A percentile compares a stretch with the other conserved stretches of the same genome.
Evolutionary conservation across 2,113 vertebrate species (phyloP).

Genomic region (Brevimyrus niger): DNA sequence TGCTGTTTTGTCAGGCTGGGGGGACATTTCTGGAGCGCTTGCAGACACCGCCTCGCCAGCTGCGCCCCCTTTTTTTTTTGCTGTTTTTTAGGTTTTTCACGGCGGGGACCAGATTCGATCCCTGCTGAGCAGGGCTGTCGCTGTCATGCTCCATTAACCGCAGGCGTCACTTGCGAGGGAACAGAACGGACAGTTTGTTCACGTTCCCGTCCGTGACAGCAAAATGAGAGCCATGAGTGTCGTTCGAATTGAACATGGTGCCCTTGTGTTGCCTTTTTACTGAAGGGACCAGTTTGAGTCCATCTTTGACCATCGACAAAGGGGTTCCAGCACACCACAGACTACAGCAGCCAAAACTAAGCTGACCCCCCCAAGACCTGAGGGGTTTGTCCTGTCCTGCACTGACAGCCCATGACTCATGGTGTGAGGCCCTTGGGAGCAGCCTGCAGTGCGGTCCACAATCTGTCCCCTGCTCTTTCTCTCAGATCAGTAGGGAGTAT

Average conservation of each 20-base stretch:
- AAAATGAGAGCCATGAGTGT: not conserved
- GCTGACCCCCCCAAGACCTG: not conserved
- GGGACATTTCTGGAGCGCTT: not conserved
- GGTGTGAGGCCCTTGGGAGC: not conserved
- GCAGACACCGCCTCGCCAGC: not conserved
- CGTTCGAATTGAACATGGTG: not conserved
- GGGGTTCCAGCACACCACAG: not conserved
- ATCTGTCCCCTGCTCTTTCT: not conserved
- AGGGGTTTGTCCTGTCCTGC: not conserved
- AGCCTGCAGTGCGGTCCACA: not conserved
- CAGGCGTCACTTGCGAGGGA: not conserved
- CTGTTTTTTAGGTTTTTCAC: not conserved
- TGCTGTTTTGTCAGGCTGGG: not conserved
- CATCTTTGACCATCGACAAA: not conserved
- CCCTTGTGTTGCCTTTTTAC: not conserved
- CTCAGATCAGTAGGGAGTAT: not conserved
- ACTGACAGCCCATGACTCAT: not conserved
- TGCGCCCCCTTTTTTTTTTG: not conserved
- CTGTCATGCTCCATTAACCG: not conserved
- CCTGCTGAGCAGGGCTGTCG: not conserved
- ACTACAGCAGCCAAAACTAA: not conserved
- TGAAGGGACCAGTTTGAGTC: not conserved
- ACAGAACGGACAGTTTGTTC: not conserved
- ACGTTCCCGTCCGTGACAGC: not conserved
- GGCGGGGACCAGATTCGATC: not conserved